Evolutionary conservation across 2,797 vertebrate species (phyloP), one percentile per base, ranked within the genome.

Genomic region (Gymnopithys bicolor): DNA sequence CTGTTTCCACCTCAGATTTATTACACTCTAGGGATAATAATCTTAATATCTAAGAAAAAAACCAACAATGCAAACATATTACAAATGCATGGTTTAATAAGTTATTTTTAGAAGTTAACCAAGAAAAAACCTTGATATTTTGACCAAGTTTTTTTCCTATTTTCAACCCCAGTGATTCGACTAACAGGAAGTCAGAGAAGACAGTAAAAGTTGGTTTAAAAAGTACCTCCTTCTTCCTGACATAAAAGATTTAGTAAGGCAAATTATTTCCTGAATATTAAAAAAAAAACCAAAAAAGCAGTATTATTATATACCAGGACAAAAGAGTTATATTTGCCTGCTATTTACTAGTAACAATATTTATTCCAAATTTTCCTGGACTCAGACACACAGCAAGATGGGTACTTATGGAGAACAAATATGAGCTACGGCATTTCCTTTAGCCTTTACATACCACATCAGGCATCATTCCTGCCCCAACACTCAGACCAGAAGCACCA

Each of bases 1-100:
- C 66, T 88, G 33, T 85, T 95, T 88, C 83, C 49, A 91, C 63
- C 60, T 86, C 63, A 45, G 66, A 92, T 87, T 79, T 91, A 94
- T 9, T 73, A 70, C 16, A 19, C 69, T 48, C 89, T 19, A 48
- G 48, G 84, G 52, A 82, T n/a, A 84, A 86, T 67, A 89, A 90
- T 75, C 67, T 84, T 77, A 74, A 32, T 84, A 82, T 35, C n/a
- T 2, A 19, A 41, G 19, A 33, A 7, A 49, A 84, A 39, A 56
- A 37, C 35, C 35, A 83, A 37, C 39, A 12, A 27, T 46, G 16
- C 49, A 60, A 94, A 49, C 30, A 45, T 73, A 68, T 16, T 83
- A 91, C 24, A 90, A 93, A 85, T 10, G 5, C 21, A 32, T 22
- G 7, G 21, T 55, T 91, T 92, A 64, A 52, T 1, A 86, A 70